Evolutionary conservation across 2,888 invertebrate species (phyloP).

Genomic region (Lampropteryx suffumata): DNA sequence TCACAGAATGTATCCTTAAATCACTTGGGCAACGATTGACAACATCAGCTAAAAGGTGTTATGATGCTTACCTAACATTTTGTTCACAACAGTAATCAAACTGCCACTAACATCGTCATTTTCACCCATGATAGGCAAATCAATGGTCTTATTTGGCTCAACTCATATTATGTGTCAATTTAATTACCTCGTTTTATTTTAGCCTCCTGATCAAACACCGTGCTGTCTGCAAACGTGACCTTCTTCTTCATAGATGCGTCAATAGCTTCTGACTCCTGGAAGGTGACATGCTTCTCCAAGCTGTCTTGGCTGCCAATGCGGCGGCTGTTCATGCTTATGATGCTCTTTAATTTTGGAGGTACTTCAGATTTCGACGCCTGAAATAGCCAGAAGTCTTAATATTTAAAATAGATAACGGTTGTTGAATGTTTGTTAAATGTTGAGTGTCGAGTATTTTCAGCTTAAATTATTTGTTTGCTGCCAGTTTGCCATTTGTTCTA

Average conservation of each 20-base stretch:
- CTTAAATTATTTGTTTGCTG: no score
- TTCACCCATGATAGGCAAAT: no score
- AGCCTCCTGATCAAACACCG: conserved; percentile 58
- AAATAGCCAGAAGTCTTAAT: conserved; percentile 22
- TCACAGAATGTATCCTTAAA: not conserved
- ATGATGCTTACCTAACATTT: no score
- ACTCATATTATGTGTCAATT: no score
- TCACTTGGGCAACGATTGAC: no score
- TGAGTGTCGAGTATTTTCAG: no score
- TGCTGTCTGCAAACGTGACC: conserved; percentile 73
- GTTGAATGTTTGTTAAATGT: no score
- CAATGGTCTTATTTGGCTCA: no score
- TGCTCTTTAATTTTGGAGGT: conserved; percentile 68
- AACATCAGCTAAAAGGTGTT: no score
- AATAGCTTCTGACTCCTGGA: conserved; percentile 54
- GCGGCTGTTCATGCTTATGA: conserved; percentile 59
- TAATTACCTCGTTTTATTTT: conserved; percentile 61
- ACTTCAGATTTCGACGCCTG: conserved; percentile 61
- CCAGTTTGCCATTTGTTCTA: no score
- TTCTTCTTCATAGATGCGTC: conserved; percentile 64
- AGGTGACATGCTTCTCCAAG: conserved; percentile 68
- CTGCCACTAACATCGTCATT: no score
- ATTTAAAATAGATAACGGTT: not conserved
- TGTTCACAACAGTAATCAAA: no score
- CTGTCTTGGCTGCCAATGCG: conserved; percentile 70